A percentile compares a stretch with the other conserved stretches of the same genome.
Evolutionary conservation across 1,140 invertebrate species (phyloP).

Genomic region (Hylaeus volcanicus): DNA sequence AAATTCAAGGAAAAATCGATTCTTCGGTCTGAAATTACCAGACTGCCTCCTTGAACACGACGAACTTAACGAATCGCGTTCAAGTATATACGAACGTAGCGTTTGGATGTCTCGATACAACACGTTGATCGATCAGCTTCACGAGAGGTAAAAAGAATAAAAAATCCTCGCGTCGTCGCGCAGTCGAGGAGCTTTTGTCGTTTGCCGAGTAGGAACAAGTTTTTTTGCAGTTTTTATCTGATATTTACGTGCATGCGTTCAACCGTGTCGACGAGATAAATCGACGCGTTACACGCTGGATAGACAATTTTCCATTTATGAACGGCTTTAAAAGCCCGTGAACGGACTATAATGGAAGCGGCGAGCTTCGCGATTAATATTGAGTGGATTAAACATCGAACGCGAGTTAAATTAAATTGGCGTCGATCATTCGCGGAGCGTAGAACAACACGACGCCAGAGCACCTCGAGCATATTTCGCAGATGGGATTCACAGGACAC

Average conservation of each 20-base stretch:
- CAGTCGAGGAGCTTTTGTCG: not conserved
- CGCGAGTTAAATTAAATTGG: conserved; percentile 41
- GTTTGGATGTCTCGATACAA: not conserved
- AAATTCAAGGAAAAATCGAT: too few species aligned
- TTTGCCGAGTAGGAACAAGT: not conserved
- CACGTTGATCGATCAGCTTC: not conserved
- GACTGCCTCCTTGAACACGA: not conserved
- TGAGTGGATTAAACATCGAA: conserved; percentile 41
- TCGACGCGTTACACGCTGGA: not conserved
- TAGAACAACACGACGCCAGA: not conserved
- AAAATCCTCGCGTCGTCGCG: not conserved
- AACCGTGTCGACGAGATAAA: conserved; percentile 22
- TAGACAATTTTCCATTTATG: conserved; percentile 35
- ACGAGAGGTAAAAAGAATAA: not conserved
- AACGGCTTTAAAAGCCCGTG: conserved; percentile 5
- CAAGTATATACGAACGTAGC: not conserved
- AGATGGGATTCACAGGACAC: not conserved
- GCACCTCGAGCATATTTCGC: not conserved
- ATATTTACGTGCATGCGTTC: conserved; percentile 2
- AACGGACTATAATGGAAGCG: conserved; percentile 7
- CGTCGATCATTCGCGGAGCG: conserved; percentile 19
- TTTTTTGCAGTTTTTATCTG: not conserved
- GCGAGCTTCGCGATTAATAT: conserved; percentile 33
- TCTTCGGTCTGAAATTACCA: too few species aligned
- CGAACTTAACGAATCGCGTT: not conserved